phyloP scores from a whole-genome alignment of 2,888 invertebrate species.

The Alsophila aescularia region DNA sequence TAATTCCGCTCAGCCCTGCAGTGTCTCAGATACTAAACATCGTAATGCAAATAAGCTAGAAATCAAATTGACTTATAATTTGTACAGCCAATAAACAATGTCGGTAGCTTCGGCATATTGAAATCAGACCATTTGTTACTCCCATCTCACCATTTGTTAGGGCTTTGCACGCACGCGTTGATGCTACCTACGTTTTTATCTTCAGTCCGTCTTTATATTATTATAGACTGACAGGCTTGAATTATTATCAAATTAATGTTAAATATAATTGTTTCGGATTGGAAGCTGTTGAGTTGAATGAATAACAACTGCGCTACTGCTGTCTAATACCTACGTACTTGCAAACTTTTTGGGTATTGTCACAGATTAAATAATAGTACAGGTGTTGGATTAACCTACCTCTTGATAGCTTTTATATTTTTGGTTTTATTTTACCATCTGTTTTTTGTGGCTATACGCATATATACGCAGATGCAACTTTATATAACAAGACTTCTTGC shows the following conservation, averaged over 20 bases:
- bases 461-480: no score
- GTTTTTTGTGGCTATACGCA: no score
- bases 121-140: conserved; percentile 25
- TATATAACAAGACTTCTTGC: no score
- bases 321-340: no score
- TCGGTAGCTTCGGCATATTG: conserved; percentile 24
- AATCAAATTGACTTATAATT: conserved; percentile 16
- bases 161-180: conserved; percentile 1
- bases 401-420: not conserved
- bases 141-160: conserved; percentile 14
- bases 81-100: conserved; percentile 22
- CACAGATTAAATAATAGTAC: no score
- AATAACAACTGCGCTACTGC: no score
- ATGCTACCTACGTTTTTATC: conserved; percentile 1
- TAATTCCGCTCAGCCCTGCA: not conserved
- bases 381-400: not conserved
- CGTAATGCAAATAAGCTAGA: conserved; percentile 10
- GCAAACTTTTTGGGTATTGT: no score
- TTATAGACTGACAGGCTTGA: not conserved
- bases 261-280: not conserved
- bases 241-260: conserved; percentile 16
- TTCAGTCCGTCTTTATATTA: conserved; percentile 5
- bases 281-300: not conserved
- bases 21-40: not conserved
- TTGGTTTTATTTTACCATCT: no score